Evolutionary conservation across 2,797 vertebrate species (phyloP), one percentile per base, ranked within the genome.

Genomic region (Enteromius mattozi): DNA sequence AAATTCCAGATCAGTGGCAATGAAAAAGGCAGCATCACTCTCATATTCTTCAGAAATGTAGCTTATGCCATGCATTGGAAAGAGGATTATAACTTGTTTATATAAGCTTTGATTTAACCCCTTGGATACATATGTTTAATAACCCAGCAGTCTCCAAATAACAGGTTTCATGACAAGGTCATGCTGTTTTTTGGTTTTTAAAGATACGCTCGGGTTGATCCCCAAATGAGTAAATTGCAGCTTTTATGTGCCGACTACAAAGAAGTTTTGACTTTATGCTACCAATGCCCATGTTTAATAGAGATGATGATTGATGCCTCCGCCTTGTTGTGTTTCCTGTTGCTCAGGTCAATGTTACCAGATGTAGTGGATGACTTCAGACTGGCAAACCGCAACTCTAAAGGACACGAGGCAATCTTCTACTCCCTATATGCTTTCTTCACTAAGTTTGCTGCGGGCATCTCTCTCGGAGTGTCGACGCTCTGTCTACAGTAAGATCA

Each of bases 361-460:
- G 98, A 99, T 70, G 96, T 99, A 87, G 96, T 99, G 78, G 98
- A 99, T 85, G 95, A 97, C 91, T 99, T 99, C 92, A 94, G 97
- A 87, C 89, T 96, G 92, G 92, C 92, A 79, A 97, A 97, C 91
- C 96, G 91, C 65, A 93, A 91, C 35, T 93, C 90, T 1, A 97
- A 95, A 85, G 98, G 98, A 84, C 95, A 97, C 2, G 98, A 99
- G 93, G 97, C 98, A 84, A 98, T 99, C 92, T 99, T 99, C 94
- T 99, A 99, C 92, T 98, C 98, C 0, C 97, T 99, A 88, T 99
- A 98, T 0, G 96, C 98, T 85, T 99, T 99, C 92, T 98, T 99
- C 91, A 97, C 96, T 71, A 99, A 99, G 94, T 95, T 99, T 7
- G 96, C 98, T 0, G 92, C 96, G 0, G 97, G 97, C 3, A 95